phyloP scores from a whole-genome alignment of 2,797 vertebrate species.

The Otolemur crassicaudatus region DNA sequence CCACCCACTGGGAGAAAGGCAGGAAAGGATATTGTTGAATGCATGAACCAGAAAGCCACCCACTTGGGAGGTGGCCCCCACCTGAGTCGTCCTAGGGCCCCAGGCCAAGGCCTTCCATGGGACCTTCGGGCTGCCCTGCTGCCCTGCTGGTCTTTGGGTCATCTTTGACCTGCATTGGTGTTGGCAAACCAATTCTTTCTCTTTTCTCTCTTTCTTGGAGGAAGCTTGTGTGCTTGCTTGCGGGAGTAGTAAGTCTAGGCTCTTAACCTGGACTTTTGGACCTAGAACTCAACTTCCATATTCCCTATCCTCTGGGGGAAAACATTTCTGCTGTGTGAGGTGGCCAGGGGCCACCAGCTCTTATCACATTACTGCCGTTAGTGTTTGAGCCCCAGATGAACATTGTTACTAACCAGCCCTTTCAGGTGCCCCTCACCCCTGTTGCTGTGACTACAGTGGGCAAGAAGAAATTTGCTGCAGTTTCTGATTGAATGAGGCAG shows the following conservation, averaged over 20 bases:
- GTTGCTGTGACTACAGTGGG: neutral
- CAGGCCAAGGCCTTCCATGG: neutral
- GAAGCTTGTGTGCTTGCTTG: neutral
- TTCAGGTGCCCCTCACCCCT: neutral
- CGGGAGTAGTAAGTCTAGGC: neutral
- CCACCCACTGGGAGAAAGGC: neutral
- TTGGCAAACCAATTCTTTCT: neutral
- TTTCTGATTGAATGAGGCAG: neutral
- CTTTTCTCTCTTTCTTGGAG: neutral
- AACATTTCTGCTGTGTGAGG: neutral
- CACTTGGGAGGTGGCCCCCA: neutral
- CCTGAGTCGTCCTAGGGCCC: neutral
- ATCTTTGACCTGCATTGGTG: rapidly evolving
- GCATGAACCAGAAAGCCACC: neutral
- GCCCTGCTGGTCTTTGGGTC: neutral
- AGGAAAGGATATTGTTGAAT: neutral
- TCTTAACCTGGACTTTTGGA: neutral
- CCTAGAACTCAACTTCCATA: neutral
- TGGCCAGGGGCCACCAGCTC: neutral
- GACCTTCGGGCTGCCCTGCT: neutral
- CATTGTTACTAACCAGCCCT: rapidly evolving
- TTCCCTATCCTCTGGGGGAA: neutral
- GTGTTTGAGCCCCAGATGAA: neutral
- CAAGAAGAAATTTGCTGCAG: rapidly evolving
- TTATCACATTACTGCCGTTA: rapidly evolving